These are phyloP conservation scores for Mesoligia furuncula DNA, from an alignment of 2,888 invertebrate genomes.

Conservation along the genomic window DNA sequence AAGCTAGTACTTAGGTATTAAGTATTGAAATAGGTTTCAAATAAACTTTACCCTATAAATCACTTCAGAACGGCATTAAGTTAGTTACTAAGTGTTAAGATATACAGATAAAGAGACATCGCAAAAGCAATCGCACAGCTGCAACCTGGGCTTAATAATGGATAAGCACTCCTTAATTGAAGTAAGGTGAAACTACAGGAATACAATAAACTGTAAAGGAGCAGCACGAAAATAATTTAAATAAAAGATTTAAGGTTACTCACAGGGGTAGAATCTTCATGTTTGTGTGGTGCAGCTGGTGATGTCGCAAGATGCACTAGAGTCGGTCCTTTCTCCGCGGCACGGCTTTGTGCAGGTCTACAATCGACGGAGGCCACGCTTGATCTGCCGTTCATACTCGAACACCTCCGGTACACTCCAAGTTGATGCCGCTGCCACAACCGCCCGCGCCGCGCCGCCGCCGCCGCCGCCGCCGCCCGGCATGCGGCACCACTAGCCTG, in stretches of 20 bases:
- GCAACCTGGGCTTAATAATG: conserved; percentile 66
- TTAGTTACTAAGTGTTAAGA: conserved; percentile 21
- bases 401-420: conserved; percentile 76
- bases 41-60: conserved; percentile 10
- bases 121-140: conserved; percentile 87
- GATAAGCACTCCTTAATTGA: conserved; percentile 45
- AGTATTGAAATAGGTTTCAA: conserved; percentile 1
- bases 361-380: conserved; percentile 84
- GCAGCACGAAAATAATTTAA: conserved; percentile 36
- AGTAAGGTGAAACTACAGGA: conserved; percentile 12
- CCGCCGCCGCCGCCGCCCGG: conserved; percentile 67
- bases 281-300: conserved; percentile 70
- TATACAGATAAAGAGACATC: conserved; percentile 68
- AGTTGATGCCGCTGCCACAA: conserved; percentile 69
- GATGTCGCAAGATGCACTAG: conserved; percentile 77
- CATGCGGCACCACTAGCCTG: conserved; percentile 71
- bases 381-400: conserved; percentile 80
- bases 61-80: conserved; percentile 13
- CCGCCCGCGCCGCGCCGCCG: conserved; percentile 66
- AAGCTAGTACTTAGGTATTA: background rate
- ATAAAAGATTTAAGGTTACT: conserved; percentile 69
- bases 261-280: conserved; percentile 87
- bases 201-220: conserved; percentile 24
- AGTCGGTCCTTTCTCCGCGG: conserved; percentile 82
- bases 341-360: conserved; percentile 83